Percentiles rank a stretch among this genome's conserved stretches.
Evolutionary conservation across 2,797 vertebrate genomes (phyloP).

Genomic region (Glyptemys insculpta): DNA sequence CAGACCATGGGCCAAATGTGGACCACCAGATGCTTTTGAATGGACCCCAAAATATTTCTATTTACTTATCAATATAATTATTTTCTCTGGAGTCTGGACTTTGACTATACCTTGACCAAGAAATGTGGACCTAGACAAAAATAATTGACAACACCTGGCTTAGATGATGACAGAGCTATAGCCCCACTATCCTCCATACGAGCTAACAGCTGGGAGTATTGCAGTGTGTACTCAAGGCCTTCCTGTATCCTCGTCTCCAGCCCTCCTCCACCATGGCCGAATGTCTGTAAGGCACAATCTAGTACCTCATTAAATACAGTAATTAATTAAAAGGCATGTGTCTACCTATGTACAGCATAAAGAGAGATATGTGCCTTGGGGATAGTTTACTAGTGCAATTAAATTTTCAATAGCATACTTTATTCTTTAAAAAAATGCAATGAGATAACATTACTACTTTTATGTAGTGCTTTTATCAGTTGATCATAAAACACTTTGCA

Average conservation of each 20-base stretch:
- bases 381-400: not conserved
- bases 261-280: not conserved
- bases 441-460: not conserved
- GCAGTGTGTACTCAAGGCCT: not conserved
- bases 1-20: too few relatives aligned
- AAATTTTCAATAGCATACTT: not conserved
- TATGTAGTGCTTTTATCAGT: accelerated
- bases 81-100: too few relatives aligned
- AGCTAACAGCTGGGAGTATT: not conserved
- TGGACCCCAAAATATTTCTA: too few relatives aligned
- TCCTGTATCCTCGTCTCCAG: not conserved
- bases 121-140: too few relatives aligned
- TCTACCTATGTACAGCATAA: not conserved
- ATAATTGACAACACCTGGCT: not conserved
- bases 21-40: too few relatives aligned
- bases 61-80: too few relatives aligned
- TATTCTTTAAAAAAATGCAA: not conserved
- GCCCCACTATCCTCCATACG: accelerated
- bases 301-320: not conserved
- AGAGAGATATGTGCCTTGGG: not conserved
- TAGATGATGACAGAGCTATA: accelerated
- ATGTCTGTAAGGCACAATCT: not conserved
- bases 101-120: not conserved
- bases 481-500: not conserved
- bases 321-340: not conserved